Base-by-base conservation (phyloP, 2,797 vertebrate genomes). In the Peromyscus nudipes region DNA sequence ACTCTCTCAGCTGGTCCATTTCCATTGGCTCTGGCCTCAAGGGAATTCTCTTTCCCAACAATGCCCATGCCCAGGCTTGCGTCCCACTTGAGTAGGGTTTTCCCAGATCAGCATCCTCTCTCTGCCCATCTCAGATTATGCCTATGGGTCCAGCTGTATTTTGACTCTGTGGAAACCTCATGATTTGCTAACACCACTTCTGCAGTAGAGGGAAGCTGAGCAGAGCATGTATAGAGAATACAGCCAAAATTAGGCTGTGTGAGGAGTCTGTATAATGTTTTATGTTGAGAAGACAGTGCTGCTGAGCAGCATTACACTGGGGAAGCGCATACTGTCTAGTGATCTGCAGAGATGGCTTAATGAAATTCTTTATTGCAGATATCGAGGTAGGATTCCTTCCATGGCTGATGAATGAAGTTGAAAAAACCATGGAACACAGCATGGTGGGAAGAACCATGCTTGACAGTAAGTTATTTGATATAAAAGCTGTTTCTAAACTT, bases 331-430 rank as follows among this genome's bases (percentile, higher is more conserved):
- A 34, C 77, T 92, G 16, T 69, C 19, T 49, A 62, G 86, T 91
- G 60, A 93, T 88, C 82, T 94, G 85, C 73, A 96, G 93, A 92
- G 91, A 29, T 67, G 9, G 14, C 65, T 97, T 92, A 62, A 67
- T 88, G 55, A 40, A 79, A 55, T 92, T 69, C n/a, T 94, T 93
- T 89, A 71, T 91, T 97, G 62, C 94, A 99, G 99, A 99, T 98
- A 98, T 99, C 92, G 99, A 99, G 98, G 98, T 98, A 9, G 98
- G 98, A 97, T 99, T 99, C 98, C 84, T 99, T 73, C 99, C 99
- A 0, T 99, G 99, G 99, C 97, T 99, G 94, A 99, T 99, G 99
- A 91, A 88, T 88, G 99, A 99, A 94, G 99, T 99, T 52, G 98
- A 98, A 95, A 98, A 98, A 96, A 96, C 87, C 64, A 96, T 99